Evolutionary conservation across 2,797 vertebrate species (phyloP), one percentile per base, ranked within the genome.

Genomic region (Calcarius lapponicus): DNA sequence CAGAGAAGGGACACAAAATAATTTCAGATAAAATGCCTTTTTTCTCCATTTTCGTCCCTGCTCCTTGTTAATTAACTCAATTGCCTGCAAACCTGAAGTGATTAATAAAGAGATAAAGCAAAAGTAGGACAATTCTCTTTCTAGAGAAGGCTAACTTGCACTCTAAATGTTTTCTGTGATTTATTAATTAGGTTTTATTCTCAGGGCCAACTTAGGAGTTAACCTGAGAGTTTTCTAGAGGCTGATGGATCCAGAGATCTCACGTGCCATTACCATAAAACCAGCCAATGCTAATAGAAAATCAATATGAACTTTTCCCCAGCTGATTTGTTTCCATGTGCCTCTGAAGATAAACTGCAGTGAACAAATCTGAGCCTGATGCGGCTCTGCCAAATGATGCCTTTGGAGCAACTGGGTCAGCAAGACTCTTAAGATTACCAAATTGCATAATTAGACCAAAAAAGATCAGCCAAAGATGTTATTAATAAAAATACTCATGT

Each of bases 61-160:
- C 21, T 93, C n/a, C 61, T 86, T 24, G 26, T 70, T 86, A 92
- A 95, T 66, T 93, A 92, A 85, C 57, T 87, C 19, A 54, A 16
- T 73, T 0, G 42, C 48, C 83, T 67, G 48, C 53, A 95, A 90
- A 90, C 45, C 71, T 80, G 64, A 88, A 73, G 78, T 48, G 80
- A 88, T 95, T 85, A 92, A 86, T 16, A 54, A 43, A 73, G 45
- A 73, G 40, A 36, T 21, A 84, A 74, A 0, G 10, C 40, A 36
- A 2, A 92, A 73, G 40, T 3, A 90, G 70, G 78, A 64, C 1
- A 1, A 26, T 73, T 67, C 19, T 9, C 73, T 84, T 88, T 70
- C 73, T 54, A 7, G 1, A 51, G 80, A 86, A 82, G 22, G 38
- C 13, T 80, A 85, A 82, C 17, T 24, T 71, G 71, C 28, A 61